Conservation (phyloP, 2,888 invertebrate genomes). For the Heteropelma amictum region DNA sequence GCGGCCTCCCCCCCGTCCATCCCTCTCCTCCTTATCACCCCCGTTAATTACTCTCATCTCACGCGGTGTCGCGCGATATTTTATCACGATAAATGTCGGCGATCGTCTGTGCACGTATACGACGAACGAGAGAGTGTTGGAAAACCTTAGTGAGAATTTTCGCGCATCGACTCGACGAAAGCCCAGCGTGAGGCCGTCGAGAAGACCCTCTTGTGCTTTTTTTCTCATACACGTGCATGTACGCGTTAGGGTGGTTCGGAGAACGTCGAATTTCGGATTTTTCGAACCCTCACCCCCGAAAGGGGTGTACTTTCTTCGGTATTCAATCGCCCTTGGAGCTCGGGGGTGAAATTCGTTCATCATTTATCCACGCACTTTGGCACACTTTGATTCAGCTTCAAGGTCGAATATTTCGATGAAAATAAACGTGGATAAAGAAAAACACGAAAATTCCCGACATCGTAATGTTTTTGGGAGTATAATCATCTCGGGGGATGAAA, state of each 20-base stretch:
- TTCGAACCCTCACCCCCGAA: too few relatives aligned
- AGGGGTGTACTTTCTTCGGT: too few relatives aligned
- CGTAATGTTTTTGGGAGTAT: neutral
- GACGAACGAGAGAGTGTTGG: conserved; percentile 11
- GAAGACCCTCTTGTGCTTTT: conserved; percentile 67
- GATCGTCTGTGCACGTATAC: neutral
- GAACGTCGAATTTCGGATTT: too few relatives aligned
- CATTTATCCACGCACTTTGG: too few relatives aligned
- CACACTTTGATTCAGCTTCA: too few relatives aligned
- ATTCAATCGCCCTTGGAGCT: too few relatives aligned
- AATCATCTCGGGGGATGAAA: neutral
- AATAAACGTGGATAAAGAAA: too few relatives aligned
- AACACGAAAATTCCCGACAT: too few relatives aligned
- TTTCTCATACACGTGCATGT: neutral
- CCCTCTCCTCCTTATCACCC: conserved; percentile 8
- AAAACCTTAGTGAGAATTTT: conserved; percentile 47
- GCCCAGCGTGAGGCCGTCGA: conserved; percentile 62
- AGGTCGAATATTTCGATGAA: too few relatives aligned
- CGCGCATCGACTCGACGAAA: conserved; percentile 44
- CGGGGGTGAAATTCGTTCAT: too few relatives aligned
- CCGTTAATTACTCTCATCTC: conserved; percentile 72
- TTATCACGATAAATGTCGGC: conserved; percentile 29
- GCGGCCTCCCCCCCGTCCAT: conserved; percentile 27
- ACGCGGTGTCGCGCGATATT: conserved; percentile 59
- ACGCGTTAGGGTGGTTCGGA: too few relatives aligned